phyloP scores from a whole-genome alignment of 2,113 vertebrate genomes.

The Ctenomys sociabilis region DNA sequence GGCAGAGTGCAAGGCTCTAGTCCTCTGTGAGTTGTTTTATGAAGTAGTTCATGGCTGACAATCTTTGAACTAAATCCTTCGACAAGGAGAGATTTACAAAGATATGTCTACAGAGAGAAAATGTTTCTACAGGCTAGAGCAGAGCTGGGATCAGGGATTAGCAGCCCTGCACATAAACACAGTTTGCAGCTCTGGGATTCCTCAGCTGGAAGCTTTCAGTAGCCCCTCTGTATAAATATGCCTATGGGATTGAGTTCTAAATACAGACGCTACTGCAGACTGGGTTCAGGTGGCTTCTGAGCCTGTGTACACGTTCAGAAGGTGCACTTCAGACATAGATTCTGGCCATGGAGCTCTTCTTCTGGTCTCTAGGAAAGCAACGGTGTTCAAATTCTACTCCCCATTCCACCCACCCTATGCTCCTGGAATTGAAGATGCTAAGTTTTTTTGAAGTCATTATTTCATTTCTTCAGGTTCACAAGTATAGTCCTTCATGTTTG shows the following conservation, averaged over 20 bases:
- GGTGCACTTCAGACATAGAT: background rate
- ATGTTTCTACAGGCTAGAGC: conserved; percentile 80
- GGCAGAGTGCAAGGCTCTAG: conserved; percentile 79
- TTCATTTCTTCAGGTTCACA: background rate
- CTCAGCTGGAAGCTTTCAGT: conserved; percentile 75
- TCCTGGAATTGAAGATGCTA: background rate
- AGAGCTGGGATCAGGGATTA: conserved; percentile 84
- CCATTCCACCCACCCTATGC: background rate
- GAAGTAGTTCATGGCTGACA: conserved; percentile 85
- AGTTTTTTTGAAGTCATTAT: background rate
- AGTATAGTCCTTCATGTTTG: background rate
- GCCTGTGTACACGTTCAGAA: conserved; percentile 39
- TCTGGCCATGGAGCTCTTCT: background rate
- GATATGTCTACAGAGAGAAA: conserved; percentile 81
- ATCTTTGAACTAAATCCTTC: conserved; percentile 87
- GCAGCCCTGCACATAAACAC: conserved; percentile 82
- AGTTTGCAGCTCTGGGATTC: conserved; percentile 72
- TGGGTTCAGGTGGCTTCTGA: background rate
- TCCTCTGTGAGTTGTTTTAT: conserved; percentile 84
- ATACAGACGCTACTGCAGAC: background rate
- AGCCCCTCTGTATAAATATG: conserved; percentile 76
- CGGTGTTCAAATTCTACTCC: background rate
- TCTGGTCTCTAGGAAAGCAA: background rate
- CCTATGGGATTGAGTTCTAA: conserved; percentile 72
- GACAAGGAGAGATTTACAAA: conserved; percentile 87